Base-by-base conservation (phyloP, 2,797 vertebrate species). In the Otolemur crassicaudatus region DNA sequence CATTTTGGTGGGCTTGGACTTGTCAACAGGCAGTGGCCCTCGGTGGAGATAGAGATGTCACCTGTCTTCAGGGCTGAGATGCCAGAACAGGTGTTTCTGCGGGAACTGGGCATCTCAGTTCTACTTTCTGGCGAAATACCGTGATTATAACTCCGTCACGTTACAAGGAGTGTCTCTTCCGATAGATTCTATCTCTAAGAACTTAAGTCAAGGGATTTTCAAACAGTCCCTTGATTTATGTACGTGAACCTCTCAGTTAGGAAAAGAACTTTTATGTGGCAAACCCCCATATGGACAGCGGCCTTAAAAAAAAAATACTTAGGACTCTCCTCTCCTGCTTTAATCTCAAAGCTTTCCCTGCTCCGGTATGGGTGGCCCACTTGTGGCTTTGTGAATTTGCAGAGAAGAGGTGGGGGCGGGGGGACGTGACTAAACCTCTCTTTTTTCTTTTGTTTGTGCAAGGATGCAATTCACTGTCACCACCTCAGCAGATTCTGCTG, bases 141-240 rank as follows among this genome's bases (percentile, higher is more conserved):
- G 29, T 70, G 94, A 98, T 98, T 98, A 34, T 90, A 98, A 98
- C 95, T 84, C 97, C 95, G 96, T 98, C 98, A 98, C 49, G 22
- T 98, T 96, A 73, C 69, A 77, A 70, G 77, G 97, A 95, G 75
- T 86, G 94, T 97, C 97, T 97, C 97, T 96, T 97, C 95, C 94
- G 97, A 97, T 96, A 97, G 98, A 97, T 96, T 96, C 96, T 96
- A 22, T 98, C 97, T 98, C 92, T 90, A 83, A 97, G 96, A 98
- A 96, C 97, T 98, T 95, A 98, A 98, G 96, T 97, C 43, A 1
- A 97, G 97, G 97, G 97, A 97, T 98, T 98, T 98, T 98, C 98
- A 97, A 98, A 94, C 91, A 95, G 93, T 81, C 40, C 0, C 96
- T 97, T 98, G 97, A 98, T 98, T 98, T 97, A 96, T 94, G 94